Evolutionary conservation across 2,888 invertebrate genomes (phyloP).

Genomic region (Gnatocerus cornutus): DNA sequence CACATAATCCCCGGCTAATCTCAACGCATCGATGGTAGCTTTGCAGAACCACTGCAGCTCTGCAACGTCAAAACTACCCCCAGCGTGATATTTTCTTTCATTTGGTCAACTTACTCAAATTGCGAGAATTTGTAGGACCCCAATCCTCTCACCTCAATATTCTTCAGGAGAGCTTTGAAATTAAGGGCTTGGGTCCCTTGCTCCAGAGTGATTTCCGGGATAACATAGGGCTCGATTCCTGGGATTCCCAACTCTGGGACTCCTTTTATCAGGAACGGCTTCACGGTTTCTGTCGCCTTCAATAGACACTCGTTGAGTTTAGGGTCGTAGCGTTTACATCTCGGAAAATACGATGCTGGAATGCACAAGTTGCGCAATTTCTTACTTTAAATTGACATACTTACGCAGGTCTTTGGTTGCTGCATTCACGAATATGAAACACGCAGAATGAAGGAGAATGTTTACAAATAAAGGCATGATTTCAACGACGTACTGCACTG

Average conservation of each 20-base stretch:
- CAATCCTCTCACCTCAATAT: constrained; percentile 57
- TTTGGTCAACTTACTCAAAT: constrained; percentile 55
- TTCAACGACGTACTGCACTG: constrained; percentile 3
- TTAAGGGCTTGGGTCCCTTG: constrained; percentile 59
- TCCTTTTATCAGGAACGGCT: constrained; percentile 62
- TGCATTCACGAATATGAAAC: constrained; percentile 3
- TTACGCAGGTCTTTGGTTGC: constrained; percentile 41
- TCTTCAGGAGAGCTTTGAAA: constrained; percentile 58
- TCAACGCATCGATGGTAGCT: constrained; percentile 53
- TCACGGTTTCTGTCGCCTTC: constrained; percentile 58
- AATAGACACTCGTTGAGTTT: constrained; percentile 63
- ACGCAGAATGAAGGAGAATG: constrained; percentile 1
- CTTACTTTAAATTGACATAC: neutral
- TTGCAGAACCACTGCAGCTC: constrained; percentile 58
- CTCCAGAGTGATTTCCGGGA: constrained; percentile 59
- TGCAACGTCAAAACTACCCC: constrained; percentile 59
- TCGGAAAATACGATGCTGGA: constrained; percentile 40
- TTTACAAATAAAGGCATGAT: constrained; percentile 6
- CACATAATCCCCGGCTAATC: constrained; percentile 61
- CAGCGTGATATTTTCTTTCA: neutral
- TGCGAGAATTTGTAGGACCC: constrained; percentile 55
- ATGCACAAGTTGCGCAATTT: neutral
- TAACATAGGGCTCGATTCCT: constrained; percentile 62
- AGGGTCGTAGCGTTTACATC: constrained; percentile 61
- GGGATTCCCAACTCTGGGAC: constrained; percentile 65